Evolutionary conservation across 2,888 invertebrate genomes (phyloP).

Genomic region (Cerastis leucographa): DNA sequence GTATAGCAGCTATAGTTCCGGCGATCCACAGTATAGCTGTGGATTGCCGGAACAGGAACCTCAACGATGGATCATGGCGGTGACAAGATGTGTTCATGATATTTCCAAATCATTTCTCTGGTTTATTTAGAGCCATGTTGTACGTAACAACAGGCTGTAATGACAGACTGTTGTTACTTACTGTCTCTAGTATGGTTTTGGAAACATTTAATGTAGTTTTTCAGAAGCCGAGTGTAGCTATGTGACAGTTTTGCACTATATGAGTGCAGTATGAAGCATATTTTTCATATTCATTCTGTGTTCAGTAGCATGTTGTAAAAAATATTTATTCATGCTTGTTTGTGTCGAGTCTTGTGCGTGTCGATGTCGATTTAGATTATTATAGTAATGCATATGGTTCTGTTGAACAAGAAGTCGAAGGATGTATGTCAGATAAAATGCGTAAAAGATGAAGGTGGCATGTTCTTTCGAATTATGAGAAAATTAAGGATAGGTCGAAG

Average conservation of each 20-base stretch:
- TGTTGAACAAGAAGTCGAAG: not conserved
- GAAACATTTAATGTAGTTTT: not conserved
- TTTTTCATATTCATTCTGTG: not conserved
- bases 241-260: not conserved
- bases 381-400: not conserved
- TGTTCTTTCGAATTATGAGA: constrained; percentile 1
- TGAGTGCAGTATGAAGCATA: not conserved
- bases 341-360: not conserved
- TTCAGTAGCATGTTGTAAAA: not conserved
- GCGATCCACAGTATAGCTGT: no score
- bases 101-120: not conserved
- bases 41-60: not conserved
- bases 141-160: not conserved
- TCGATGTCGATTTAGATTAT: not conserved
- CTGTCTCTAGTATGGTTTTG: not conserved
- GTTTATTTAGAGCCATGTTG: not conserved
- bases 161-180: no score
- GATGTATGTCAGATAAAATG: not conserved
- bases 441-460: not conserved
- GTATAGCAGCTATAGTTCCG: no score
- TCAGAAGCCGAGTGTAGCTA: not conserved
- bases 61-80: not conserved
- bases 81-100: no score
- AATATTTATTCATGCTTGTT: not conserved
- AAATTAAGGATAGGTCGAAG: not conserved